phyloP scores from a whole-genome alignment of 1,140 invertebrate genomes.

The Pteromalus puparum region DNA sequence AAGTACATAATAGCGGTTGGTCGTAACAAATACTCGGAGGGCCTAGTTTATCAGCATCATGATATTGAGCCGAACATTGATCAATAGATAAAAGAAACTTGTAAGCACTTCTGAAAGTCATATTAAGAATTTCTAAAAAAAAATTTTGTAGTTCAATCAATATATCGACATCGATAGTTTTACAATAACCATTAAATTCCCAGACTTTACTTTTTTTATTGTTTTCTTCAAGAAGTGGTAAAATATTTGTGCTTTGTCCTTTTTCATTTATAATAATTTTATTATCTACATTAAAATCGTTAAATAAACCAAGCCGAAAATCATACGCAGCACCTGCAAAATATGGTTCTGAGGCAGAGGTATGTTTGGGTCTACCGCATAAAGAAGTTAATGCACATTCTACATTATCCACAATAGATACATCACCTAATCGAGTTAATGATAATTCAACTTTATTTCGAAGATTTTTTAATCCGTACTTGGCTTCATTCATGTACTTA shows the following conservation, averaged over 20 bases:
- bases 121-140: not conserved
- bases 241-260: slow-evolving; percentile 2
- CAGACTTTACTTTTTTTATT: not conserved
- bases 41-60: not conserved
- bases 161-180: not conserved
- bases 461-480: not conserved
- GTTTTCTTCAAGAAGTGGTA: not conserved
- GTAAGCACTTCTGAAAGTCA: not conserved
- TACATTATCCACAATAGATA: no score
- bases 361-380: no score
- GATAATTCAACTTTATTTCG: not conserved
- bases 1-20: not conserved
- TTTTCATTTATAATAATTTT: not conserved
- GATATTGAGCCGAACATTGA: not conserved
- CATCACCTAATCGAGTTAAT: no score
- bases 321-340: slow-evolving; percentile 1
- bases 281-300: not conserved
- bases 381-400: no score
- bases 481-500: not conserved
- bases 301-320: not conserved
- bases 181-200: not conserved
- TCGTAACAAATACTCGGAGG: slow-evolving; percentile 11
- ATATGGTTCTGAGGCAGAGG: not conserved
- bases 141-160: not conserved
- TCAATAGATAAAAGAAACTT: not conserved